These are phyloP conservation scores for Rhagologus leucostigma DNA, from an alignment of 2,113 vertebrate species.

Conservation along the genomic window DNA sequence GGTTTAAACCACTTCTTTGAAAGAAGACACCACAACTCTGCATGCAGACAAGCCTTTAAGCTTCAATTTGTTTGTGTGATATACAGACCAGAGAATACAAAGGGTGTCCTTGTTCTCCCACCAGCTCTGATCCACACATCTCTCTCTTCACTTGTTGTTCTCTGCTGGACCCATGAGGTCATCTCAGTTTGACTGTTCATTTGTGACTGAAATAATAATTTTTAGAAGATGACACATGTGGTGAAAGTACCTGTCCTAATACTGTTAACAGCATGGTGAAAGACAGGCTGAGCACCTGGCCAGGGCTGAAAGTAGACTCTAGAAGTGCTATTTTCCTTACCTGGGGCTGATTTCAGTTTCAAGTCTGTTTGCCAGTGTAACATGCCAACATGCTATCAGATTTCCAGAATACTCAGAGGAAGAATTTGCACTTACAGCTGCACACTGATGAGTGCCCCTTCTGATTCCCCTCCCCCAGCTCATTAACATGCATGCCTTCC, in stretches of 20 bases:
- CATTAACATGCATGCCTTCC: slow-evolving; percentile 38
- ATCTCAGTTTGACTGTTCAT: neutral
- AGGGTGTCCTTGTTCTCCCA: neutral
- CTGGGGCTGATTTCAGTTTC: neutral
- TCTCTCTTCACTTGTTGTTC: slow-evolving; percentile 29
- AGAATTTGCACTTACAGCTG: neutral
- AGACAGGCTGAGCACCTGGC: neutral
- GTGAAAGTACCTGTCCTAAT: neutral
- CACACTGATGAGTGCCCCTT: neutral
- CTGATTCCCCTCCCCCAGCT: slow-evolving; percentile 12
- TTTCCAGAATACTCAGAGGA: neutral
- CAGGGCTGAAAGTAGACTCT: neutral
- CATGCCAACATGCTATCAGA: neutral
- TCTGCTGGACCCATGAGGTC: slow-evolving; percentile 21
- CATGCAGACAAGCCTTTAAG: neutral
- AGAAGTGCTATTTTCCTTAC: neutral
- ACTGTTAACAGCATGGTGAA: neutral
- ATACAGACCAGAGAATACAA: neutral
- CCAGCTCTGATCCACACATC: neutral
- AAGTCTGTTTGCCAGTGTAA: neutral
- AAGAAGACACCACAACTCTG: neutral
- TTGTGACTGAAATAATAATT: slow-evolving; percentile 28
- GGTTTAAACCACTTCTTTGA: neutral
- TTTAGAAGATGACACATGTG: neutral
- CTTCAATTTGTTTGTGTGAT: neutral